Evolutionary conservation across 92 coral and sea anemone species (phyloP).

Genomic region (Phenganax stokvisi): DNA sequence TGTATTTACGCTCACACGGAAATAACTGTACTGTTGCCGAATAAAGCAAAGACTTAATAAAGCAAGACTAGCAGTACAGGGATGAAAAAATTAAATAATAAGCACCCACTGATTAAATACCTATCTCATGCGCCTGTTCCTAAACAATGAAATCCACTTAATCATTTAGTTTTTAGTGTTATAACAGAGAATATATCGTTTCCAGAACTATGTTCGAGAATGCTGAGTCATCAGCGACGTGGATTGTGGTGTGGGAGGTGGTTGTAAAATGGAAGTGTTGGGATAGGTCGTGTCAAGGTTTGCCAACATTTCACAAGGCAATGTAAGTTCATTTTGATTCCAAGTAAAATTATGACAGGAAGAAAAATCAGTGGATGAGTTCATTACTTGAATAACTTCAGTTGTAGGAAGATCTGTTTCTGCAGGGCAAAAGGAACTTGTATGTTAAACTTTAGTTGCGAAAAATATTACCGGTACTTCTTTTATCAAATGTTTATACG

Average conservation of each 20-base stretch:
- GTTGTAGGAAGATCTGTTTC: not conserved
- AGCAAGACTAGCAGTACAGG: not conserved
- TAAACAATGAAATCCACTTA: no score
- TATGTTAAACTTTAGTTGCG: constrained; percentile 2
- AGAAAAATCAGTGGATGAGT: constrained; percentile 16
- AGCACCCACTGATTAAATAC: no score
- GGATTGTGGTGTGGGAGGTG: constrained; percentile 56
- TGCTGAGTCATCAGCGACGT: not conserved
- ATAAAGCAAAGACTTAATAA: not conserved
- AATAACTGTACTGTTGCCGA: not conserved
- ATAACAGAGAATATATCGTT: no score
- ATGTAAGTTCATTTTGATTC: not conserved
- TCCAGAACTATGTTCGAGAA: no score
- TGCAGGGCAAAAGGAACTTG: not conserved
- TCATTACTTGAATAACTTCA: constrained; percentile 17
- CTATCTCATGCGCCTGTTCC: no score
- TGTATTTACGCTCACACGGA: no score
- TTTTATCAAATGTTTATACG: not conserved
- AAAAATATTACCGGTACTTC: not conserved
- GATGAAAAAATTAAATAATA: no score
- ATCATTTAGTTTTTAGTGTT: no score
- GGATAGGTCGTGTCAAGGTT: constrained; percentile 12
- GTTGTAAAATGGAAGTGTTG: not conserved
- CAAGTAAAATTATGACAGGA: constrained; percentile 1
- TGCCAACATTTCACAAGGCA: constrained; percentile 16